Evolutionary conservation across 2,888 invertebrate genomes (phyloP), one percentile per base, ranked within the genome.

Genomic region (Heliconius erato): DNA sequence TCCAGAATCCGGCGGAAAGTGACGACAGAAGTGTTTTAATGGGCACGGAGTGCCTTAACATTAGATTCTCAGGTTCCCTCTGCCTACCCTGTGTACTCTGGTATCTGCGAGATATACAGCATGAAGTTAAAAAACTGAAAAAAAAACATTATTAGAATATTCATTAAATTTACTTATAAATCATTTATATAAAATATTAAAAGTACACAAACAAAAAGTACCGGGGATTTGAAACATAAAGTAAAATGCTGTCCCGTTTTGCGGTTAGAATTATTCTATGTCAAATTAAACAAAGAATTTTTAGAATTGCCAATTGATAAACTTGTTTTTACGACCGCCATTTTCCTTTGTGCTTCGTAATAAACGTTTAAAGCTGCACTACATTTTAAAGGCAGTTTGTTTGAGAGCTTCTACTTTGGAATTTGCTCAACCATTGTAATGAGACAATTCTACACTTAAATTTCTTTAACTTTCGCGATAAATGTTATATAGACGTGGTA

Each of bases 321-420:
- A 77, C 59, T 77, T 49, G 74, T 74, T 78, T 80, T 72, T 54
- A 80, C 76, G 71, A 72, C 71, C 65, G 54, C 59, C 68, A 76
- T 69, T 83, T 80, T 80, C 67, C 76, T 82, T 79, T 71, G 67
- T 59, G 23, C 76, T 67, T 67, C 72, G 72, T 79, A 68, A 76
- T 83, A 83, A 77, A 77, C 77, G 59, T 83, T 83, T 79, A 49
- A 71, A 80, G 59, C 69, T 78, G 82, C 72, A 67, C 77, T 83
- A 72, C 72, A 59, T 78, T 78, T 80, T 74, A 74, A 80, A 83
- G 63, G 77, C 54, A 77, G 69, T 82, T 82, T 44, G 59, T 74
- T 71, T 63, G 54, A 82, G 63, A 76, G 80, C 76, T 81, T 67
- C 69, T 40, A 68, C 59, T 63, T 76, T 59, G 68, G 54, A 81